Evolutionary conservation across 2,888 invertebrate genomes (phyloP), one percentile per base, ranked within the genome.

Genomic region (Fragum fragum): DNA sequence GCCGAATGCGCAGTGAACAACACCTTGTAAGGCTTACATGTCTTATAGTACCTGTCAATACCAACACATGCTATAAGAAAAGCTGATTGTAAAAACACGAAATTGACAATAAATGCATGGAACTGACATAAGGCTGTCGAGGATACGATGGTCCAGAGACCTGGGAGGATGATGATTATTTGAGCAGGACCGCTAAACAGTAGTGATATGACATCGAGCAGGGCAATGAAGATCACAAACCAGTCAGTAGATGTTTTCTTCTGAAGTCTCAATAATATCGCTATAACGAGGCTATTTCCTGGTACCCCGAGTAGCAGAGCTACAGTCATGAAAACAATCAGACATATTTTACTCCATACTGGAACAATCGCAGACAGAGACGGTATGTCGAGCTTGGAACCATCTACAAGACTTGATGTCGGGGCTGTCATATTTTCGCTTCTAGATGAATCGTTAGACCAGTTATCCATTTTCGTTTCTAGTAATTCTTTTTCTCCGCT

Each of bases 61-160:
- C 61, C 61, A 29, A 61, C 32, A 61, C 61, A 61, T 1, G 61
- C 28, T 11, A 61, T 61, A 14, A 61, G 61, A 32, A 61, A 61
- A 16, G 61, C 14, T n/a, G 61, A 32, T 28, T 61, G n/a, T 32
- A 61, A 32, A 32, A 61, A 32, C 32, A 61, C 32, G 29, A 61
- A 61, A 29, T 61, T 26, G 11, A n/a, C 32, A 18, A 32, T 18
- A 32, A 32, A 61, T 9, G 14, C 18, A 32, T 61, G 61, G 16
- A 61, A 61, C 32, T 32, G 29, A 16, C 61, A 61, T 3, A 61
- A 3, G 6, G 18, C n/a, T n/a, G 18, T 32, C 16, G 61, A 29
- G 32, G 32, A 14, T 14, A 61, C 14, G 2, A n/a, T 32, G 1
- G 32, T 32, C 32, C n/a, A n/a, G 3, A 11, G 16, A n/a, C 18